phyloP scores from a whole-genome alignment of 1,140 invertebrate species.

The Gonioctena quinquepunctata region DNA sequence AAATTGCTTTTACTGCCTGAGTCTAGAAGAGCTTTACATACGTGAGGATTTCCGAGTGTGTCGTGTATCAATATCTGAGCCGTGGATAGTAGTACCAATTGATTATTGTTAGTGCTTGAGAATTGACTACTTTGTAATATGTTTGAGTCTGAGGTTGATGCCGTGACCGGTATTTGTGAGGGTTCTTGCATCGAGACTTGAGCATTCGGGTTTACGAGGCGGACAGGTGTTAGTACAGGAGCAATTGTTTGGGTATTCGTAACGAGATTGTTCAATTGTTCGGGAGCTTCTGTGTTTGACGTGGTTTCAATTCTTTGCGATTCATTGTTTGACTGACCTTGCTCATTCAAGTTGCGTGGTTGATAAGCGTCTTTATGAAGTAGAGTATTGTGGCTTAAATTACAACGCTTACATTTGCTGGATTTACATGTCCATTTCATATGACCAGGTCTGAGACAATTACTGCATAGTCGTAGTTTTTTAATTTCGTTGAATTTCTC shows the following conservation, averaged over 20 bases:
- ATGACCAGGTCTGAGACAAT: constrained; percentile 20
- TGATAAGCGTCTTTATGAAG: constrained; percentile 13
- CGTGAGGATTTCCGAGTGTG: constrained; percentile 5
- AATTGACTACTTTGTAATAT: too few species aligned
- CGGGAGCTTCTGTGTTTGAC: neutral
- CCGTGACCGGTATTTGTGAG: too few species aligned
- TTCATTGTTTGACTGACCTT: neutral
- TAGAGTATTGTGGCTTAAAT: constrained; percentile 1
- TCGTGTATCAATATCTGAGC: constrained; percentile 13
- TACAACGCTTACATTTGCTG: too few species aligned
- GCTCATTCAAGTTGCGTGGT: neutral
- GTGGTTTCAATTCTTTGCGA: neutral
- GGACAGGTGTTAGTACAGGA: neutral
- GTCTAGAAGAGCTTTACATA: constrained; percentile 21
- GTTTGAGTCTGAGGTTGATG: too few species aligned
- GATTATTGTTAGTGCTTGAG: too few species aligned
- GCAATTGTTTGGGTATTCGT: too few species aligned
- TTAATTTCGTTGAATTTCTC: neutral
- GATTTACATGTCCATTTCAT: constrained; percentile 13
- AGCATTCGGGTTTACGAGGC: neutral
- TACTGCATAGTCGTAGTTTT: constrained; percentile 6
- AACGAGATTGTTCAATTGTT: too few species aligned
- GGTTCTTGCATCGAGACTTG: too few species aligned
- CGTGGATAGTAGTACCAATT: too few species aligned
- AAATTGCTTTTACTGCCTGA: constrained; percentile 21